phyloP scores from a whole-genome alignment of 2,888 invertebrate species.

The Onthophagus sagittarius region DNA sequence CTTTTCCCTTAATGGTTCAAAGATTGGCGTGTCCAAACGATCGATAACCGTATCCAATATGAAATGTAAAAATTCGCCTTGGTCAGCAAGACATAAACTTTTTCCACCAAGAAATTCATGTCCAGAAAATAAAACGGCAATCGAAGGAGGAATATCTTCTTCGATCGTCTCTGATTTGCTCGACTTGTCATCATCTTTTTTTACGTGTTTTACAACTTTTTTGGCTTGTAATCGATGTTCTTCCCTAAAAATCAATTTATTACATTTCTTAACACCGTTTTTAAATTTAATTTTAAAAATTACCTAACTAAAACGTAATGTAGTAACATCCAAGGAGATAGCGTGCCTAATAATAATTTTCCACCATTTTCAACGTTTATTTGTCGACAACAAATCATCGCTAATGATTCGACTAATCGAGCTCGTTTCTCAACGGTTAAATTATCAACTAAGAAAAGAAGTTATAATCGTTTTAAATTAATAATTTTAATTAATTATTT shows the following conservation, averaged over 20 bases:
- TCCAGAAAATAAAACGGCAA: conserved; percentile 74
- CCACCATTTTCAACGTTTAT: conserved; percentile 65
- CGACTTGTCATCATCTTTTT: conserved; percentile 37
- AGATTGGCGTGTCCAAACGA: conserved; percentile 61
- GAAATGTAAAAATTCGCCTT: conserved; percentile 75
- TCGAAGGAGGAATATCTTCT: conserved; percentile 66
- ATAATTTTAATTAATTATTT: conserved; percentile 3
- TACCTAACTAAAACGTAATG: conserved; percentile 71
- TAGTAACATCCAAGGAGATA: conserved; percentile 79
- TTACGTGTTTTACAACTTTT: conserved; percentile 41
- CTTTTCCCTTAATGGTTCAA: conserved; percentile 62
- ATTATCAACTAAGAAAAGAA: conserved; percentile 40
- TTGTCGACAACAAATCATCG: conserved; percentile 73
- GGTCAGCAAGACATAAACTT: conserved; percentile 74
- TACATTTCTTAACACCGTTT: neutral
- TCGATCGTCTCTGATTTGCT: conserved; percentile 40
- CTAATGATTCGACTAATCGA: conserved; percentile 69
- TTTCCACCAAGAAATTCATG: conserved; percentile 78
- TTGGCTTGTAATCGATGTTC: conserved; percentile 64
- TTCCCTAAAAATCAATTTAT: conserved; percentile 48
- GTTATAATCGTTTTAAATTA: conserved; percentile 35
- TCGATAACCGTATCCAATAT: conserved; percentile 72
- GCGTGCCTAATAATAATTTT: conserved; percentile 66
- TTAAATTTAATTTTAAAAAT: conserved; percentile 24
- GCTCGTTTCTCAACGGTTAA: conserved; percentile 59